Conservation (phyloP, 1,140 invertebrate genomes). For the Megathymus violae region DNA sequence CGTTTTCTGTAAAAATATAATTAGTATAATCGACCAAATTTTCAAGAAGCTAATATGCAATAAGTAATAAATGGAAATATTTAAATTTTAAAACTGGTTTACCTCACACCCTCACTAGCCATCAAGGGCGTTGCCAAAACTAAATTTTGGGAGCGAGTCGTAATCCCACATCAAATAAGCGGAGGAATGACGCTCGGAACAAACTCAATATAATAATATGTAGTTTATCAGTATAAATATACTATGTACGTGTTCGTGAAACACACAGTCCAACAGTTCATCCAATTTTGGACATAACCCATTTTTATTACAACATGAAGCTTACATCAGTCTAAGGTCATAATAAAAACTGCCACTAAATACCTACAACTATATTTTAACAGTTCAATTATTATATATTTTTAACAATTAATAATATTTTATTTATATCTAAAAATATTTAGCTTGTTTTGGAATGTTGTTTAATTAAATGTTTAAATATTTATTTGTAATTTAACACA, state of each 20-base stretch:
- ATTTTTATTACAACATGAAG: no score
- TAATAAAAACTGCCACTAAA: no score
- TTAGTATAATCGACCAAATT: neutral
- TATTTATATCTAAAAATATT: no score
- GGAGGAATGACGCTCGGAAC: conserved; percentile 63
- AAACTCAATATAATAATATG: conserved; percentile 48
- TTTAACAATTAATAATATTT: no score
- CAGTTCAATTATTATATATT: no score
- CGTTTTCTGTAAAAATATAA: no score
- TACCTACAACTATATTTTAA: no score
- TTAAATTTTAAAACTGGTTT: conserved; percentile 48
- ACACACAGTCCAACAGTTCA: conserved; percentile 24
- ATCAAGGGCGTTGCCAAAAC: conserved; percentile 62
- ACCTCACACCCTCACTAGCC: conserved; percentile 54
- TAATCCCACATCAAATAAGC: conserved; percentile 75
- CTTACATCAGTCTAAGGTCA: no score
- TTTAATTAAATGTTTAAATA: no score
- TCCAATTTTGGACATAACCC: no score
- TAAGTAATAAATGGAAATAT: conserved; percentile 38
- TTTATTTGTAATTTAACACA: no score
- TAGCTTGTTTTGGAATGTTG: no score
- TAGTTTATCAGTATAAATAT: neutral
- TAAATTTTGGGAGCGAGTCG: conserved; percentile 64
- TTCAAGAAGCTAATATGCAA: conserved; percentile 12
- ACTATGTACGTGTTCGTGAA: neutral